Evolutionary conservation across 2,888 invertebrate genomes (phyloP), one percentile per base, ranked within the genome.

Genomic region (Microctonus brassicae): DNA sequence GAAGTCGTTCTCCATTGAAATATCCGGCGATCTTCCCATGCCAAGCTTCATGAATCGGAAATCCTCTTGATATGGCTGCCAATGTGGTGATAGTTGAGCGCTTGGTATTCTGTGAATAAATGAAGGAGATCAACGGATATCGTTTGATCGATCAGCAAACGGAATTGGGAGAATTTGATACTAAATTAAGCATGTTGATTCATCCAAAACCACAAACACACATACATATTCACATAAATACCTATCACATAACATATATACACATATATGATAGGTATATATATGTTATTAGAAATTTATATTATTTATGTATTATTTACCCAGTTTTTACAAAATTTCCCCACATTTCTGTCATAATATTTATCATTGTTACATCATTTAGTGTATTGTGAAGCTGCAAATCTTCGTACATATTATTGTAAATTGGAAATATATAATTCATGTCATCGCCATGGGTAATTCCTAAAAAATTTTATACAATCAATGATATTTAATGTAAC

Each of bases 281-380:
- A 17, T 22, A 34, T 10, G 20, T 20, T 17, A 4, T 3, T 20
- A 29, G 29, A 3, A 29, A 29, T 29, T 7, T 29, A n/a, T 39
- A 53, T 47, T 39, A 42, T 24, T 9, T 47, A 9, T 10, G 24
- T 22, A 69, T 72, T 22, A 69, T 68, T 77, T 80, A 87, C 86
- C 87, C 86, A 0, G 76, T 75, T 73, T 71, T 80, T 0, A 77
- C 77, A 24, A 87, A 86, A 69, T 66, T 83, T 1, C 77, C 42
- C 79, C 79, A 86, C 77, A 85, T 78, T 70, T 86, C 82, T 0
- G 81, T 83, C 80, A 86, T 81, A 6, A 82, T 73, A 55, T 84
- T 76, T 7, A 84, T 81, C 79, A 85, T 82, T 1, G 78, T 75
- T 36, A 57, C 53, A 66, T 87, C 86, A 2, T 22, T 63, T 7